These are phyloP conservation scores for Chondrosia reniformis DNA, from an alignment of 37 sponge, comb jelly and placozoan genomes.

Conservation along the genomic window DNA sequence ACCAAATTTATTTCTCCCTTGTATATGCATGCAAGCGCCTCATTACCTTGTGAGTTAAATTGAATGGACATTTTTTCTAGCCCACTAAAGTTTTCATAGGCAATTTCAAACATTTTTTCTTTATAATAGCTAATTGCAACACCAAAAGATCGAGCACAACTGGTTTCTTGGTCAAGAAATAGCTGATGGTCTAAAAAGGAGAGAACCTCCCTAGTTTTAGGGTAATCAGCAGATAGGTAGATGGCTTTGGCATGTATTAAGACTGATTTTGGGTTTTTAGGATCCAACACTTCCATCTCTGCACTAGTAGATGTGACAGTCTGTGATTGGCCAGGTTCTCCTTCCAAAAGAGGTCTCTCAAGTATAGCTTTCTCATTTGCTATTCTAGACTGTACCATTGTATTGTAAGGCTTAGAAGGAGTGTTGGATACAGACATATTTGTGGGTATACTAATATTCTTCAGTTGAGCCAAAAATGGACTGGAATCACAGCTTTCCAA, in stretches of 20 bases:
- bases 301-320: no score
- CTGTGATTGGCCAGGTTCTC: no score
- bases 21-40: conserved; percentile 38
- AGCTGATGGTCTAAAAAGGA: neutral
- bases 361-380: no score
- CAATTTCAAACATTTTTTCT: neutral
- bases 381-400: no score
- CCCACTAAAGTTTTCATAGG: conserved; percentile 15
- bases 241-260: conserved; percentile 5
- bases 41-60: conserved; percentile 20
- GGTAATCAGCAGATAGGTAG: conserved; percentile 13
- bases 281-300: no score
- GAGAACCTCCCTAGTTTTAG: neutral
- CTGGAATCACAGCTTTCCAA: no score
- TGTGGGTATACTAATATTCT: no score
- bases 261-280: neutral
- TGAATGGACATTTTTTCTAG: conserved; percentile 11
- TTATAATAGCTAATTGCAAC: conserved; percentile 23
- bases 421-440: no score
- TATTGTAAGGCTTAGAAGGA: no score
- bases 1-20: conserved; percentile 45
- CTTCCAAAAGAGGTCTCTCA: no score
- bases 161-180: neutral
- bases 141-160: conserved; percentile 14
- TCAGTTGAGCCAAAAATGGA: no score